Evolutionary conservation across 2,797 vertebrate species (phyloP), one percentile per base, ranked within the genome.

Genomic region (Halcyon leucocephala): DNA sequence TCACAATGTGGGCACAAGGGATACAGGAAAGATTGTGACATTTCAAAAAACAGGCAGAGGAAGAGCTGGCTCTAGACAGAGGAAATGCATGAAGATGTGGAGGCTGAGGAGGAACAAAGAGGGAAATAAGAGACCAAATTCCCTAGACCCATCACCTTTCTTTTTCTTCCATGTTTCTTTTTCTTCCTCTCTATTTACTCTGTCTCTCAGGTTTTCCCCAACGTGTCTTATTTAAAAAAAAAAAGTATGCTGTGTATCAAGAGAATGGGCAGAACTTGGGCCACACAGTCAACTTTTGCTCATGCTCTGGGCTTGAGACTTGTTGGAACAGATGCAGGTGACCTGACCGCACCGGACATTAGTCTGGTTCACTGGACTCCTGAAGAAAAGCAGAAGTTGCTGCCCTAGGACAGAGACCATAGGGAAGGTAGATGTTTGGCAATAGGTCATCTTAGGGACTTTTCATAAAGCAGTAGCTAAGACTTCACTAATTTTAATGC

Each of bases 301-400:
- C 2, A 0, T n/a, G 71, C 29, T 80, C 46, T 35, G 70, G 33
- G 22, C 42, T 89, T 1, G 6, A 82, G 39, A 42, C 0, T 2
- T 0, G 0, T 12, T 7, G 3, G 42, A 39, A 28, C 20, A 54
- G 46, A 57, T 1, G 4, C 11, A 9, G 49, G 49, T 81, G 85
- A 83, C 41, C 61, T 26, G 57, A 49, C 0, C 0, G 80, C 0
- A 0, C 65, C n/a, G 20, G 60, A 33, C 6, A 0, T 55, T 33
- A 20, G 11, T 25, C 85, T 74, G 62, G 39, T 71, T 15, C 55
- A 58, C 35, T 17, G 33, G 35, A 26, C 41, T 79, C 58, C 82
- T 46, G 25, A 2, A 65, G 79, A 46, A 79, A 81, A 86, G 54
- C 44, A 74, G 72, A 58, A 37, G 22, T 65, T 44, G 33, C 48